Evolutionary conservation across 2,888 invertebrate species (phyloP), one percentile per base, ranked within the genome.

Genomic region (Dryobota labecula): DNA sequence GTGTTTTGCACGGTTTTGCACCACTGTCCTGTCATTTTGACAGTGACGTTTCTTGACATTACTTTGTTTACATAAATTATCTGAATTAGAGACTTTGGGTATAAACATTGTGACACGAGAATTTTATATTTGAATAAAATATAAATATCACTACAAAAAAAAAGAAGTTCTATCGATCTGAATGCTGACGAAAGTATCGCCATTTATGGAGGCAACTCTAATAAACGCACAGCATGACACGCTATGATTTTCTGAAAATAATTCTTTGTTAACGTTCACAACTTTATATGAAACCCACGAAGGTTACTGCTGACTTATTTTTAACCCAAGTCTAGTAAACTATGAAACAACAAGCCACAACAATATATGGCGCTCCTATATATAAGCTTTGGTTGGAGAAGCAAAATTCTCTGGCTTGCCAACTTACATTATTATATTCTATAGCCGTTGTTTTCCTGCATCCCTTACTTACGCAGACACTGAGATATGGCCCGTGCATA

Each of bases 351-450:
- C 65, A 80, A 80, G 51, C 58, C 64, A 68, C 70, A 66, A 84
- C 64, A 66, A 76, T 76, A 76, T 84, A 84, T 36, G 54, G 51
- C 36, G 64, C 53, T 68, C 58, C 49, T 76, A 71, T 64, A 71
- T 64, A 83, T 84, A 71, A 80, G 80, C 84, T 80, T 80, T 80
- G 80, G 76, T 38, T 80, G 47, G 56, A 64, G 70, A 58, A 70
- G 73, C 73, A 36, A 81, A 82, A 81, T 77, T 81, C 78, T 47
- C 73, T 67, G 70, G 33, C 66, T 84, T 81, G 79, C 72, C 81
- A 74, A 80, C 81, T 84, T 78, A 82, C 85, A 86, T 84, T 84
- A 86, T 84, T 84, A 84, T 86, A 82, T 78, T 84, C 75, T 80
- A 82, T 84, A 84, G 80, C 78, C 74, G 83, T 80, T 86, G 83